These are phyloP conservation scores for Platycheirus rosarum DNA, from an alignment of 2,888 invertebrate genomes.

Conservation along the genomic window DNA sequence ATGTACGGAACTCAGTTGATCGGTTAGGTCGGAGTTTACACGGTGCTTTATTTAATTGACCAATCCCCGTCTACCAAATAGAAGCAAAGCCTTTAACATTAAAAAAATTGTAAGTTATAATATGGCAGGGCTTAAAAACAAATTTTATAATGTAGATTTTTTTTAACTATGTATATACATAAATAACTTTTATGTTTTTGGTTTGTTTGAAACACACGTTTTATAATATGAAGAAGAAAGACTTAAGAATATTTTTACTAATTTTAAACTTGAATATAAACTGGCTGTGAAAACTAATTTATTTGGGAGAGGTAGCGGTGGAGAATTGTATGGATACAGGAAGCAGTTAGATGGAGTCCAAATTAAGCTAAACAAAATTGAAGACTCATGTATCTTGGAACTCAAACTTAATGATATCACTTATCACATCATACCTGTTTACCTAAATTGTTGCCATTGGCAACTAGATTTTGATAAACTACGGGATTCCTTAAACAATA, in stretches of 20 bases:
- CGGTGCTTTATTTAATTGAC: too few species aligned
- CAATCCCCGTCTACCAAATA: too few species aligned
- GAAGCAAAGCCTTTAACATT: too few species aligned
- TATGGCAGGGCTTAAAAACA: background rate
- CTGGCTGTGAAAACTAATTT: constrained; percentile 49
- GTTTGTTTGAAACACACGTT: too few species aligned
- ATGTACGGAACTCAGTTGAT: too few species aligned
- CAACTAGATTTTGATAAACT: background rate
- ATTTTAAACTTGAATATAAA: background rate
- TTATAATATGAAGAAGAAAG: too few species aligned
- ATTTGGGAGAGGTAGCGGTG: background rate
- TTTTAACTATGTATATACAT: too few species aligned
- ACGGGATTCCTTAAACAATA: background rate
- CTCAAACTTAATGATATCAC: background rate
- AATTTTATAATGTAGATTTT: background rate
- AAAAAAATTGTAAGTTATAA: too few species aligned
- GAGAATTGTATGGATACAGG: background rate
- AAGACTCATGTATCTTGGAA: background rate
- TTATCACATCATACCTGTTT: background rate
- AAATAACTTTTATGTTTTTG: too few species aligned
- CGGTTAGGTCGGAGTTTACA: too few species aligned
- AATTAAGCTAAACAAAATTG: background rate
- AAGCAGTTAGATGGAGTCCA: background rate
- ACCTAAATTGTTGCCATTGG: background rate
- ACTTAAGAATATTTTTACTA: too few species aligned